Conservation (phyloP, 1,140 invertebrate species). For the Zaprionus africanus region DNA sequence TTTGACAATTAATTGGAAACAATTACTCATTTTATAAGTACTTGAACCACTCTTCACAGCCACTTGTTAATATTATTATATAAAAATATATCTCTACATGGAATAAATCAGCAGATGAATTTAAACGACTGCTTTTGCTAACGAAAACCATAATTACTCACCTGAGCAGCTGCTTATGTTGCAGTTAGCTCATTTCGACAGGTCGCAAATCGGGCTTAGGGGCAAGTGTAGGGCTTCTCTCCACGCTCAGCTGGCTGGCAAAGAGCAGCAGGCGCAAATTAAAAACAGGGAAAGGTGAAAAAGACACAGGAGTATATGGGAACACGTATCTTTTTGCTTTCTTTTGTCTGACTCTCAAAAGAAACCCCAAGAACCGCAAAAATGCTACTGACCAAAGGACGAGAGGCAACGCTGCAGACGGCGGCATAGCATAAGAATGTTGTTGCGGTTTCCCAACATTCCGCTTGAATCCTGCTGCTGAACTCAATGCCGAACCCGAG, state of each 20-base stretch:
- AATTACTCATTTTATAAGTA: no score
- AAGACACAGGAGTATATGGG: conserved; percentile 40
- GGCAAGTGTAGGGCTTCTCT: neutral
- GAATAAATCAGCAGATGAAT: conserved; percentile 8
- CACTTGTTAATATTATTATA: no score
- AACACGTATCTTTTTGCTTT: conserved; percentile 7
- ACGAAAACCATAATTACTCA: conserved; percentile 59
- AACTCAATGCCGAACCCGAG: neutral
- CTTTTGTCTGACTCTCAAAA: conserved; percentile 21
- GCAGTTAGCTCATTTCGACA: conserved; percentile 50
- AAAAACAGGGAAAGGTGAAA: conserved; percentile 29
- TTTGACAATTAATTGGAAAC: no score
- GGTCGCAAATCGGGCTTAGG: conserved; percentile 7
- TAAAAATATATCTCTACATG: no score
- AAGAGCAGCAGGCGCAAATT: conserved; percentile 58
- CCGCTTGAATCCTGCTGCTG: conserved; percentile 1
- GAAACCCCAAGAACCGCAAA: conserved; percentile 61
- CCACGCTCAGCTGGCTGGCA: conserved; percentile 15
- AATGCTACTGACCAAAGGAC: conserved; percentile 21
- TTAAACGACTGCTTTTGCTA: conserved; percentile 7
- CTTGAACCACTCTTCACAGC: no score
- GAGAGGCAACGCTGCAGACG: conserved; percentile 24
- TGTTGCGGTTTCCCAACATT: conserved; percentile 55
- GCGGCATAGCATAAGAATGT: conserved; percentile 57
- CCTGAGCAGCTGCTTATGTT: conserved; percentile 43